Percentiles rank a stretch among this genome's conserved stretches.
Evolutionary conservation across 2,888 invertebrate genomes (phyloP).

Genomic region (Brachynemurus nebulosus): DNA sequence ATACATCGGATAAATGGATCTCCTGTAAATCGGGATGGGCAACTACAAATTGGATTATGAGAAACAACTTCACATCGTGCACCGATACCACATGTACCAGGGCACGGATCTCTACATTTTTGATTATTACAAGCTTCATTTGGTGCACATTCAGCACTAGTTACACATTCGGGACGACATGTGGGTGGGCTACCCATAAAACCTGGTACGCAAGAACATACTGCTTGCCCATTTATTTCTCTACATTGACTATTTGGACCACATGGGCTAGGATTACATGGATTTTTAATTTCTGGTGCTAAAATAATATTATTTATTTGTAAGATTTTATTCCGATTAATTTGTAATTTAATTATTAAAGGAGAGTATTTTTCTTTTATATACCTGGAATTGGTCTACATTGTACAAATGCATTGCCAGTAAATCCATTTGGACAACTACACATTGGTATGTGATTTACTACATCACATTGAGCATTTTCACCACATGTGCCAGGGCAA

Average conservation of each 20-base stretch:
- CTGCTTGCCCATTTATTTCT: slow-evolving; percentile 47
- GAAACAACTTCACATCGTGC: slow-evolving; percentile 60
- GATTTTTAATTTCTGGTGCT: slow-evolving; percentile 29
- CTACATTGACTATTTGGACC: slow-evolving; percentile 63
- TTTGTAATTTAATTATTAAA: too few relatives aligned
- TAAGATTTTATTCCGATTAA: too few relatives aligned
- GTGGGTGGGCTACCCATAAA: slow-evolving; percentile 56
- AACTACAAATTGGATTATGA: slow-evolving; percentile 61
- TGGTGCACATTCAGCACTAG: slow-evolving; percentile 56
- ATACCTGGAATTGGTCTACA: slow-evolving; percentile 29
- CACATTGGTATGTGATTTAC: slow-evolving; percentile 55
- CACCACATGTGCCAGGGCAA: slow-evolving; percentile 56
- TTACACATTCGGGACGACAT: slow-evolving; percentile 59
- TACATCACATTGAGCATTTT: slow-evolving; percentile 35
- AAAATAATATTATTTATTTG: too few relatives aligned
- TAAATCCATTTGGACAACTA: slow-evolving; percentile 46
- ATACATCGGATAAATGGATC: slow-evolving; percentile 57
- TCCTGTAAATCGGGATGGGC: slow-evolving; percentile 46
- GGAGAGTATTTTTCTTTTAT: too few relatives aligned
- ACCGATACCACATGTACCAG: slow-evolving; percentile 57
- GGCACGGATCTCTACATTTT: slow-evolving; percentile 65
- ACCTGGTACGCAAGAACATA: slow-evolving; percentile 55
- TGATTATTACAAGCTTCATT: slow-evolving; percentile 59
- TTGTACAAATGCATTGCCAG: slow-evolving; percentile 55
- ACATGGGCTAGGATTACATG: slow-evolving; percentile 46